Conservation (phyloP, 2,888 invertebrate species). For the Gymnocheta viridis region DNA sequence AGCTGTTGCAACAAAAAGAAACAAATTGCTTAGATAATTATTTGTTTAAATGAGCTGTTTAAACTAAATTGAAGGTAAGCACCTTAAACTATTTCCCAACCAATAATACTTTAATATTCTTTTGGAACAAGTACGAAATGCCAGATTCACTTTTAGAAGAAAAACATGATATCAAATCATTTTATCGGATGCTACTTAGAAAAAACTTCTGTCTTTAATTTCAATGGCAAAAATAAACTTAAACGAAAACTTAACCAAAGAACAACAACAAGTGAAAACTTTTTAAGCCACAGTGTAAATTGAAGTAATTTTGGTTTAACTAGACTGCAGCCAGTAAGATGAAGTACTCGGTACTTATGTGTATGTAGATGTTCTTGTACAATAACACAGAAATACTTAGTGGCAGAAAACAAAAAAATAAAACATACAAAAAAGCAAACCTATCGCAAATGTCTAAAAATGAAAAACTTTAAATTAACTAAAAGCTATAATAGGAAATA, state of each 20-base stretch:
- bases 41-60: too few species aligned
- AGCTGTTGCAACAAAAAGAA: too few species aligned
- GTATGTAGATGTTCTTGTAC: conserved; percentile 37
- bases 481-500: conserved; percentile 66
- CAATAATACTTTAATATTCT: too few species aligned
- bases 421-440: conserved; percentile 63
- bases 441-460: conserved; percentile 62
- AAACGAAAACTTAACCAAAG: background rate
- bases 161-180: conserved; percentile 1
- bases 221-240: background rate
- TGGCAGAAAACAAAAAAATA: conserved; percentile 44
- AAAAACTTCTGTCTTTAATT: background rate
- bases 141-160: background rate
- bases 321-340: conserved; percentile 4
- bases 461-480: conserved; percentile 67
- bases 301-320: conserved; percentile 38
- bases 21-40: too few species aligned
- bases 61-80: too few species aligned
- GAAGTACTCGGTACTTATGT: background rate
- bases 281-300: conserved; percentile 50
- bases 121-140: background rate
- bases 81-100: too few species aligned
- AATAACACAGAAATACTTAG: conserved; percentile 33
- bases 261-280: conserved; percentile 4
- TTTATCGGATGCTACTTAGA: conserved; percentile 14